phyloP scores from a whole-genome alignment of 2,113 vertebrate genomes.

The Urocitellus parryii region DNA sequence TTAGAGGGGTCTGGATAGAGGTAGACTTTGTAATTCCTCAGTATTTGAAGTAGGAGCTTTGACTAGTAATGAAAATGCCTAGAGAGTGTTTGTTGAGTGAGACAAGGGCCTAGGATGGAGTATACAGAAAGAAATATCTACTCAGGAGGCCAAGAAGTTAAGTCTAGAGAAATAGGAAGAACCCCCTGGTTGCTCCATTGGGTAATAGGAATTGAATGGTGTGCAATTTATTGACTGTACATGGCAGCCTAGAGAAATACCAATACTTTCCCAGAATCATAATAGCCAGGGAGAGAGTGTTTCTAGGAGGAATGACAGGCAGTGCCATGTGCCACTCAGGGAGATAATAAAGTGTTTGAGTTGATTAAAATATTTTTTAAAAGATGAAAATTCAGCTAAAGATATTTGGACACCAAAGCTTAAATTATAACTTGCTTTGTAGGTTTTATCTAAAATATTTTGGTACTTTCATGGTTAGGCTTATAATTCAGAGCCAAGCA shows the following conservation, averaged over 20 bases:
- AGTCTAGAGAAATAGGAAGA: neutral
- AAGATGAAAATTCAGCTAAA: constrained; percentile 37
- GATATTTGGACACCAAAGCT: neutral
- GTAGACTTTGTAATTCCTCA: neutral
- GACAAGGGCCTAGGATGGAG: neutral
- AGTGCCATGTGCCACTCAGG: neutral
- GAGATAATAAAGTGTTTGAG: neutral
- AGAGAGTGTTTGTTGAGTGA: neutral
- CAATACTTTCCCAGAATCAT: neutral
- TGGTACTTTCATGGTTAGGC: neutral
- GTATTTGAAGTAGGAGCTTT: neutral
- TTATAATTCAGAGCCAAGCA: neutral
- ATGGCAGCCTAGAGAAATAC: neutral
- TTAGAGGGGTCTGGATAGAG: neutral
- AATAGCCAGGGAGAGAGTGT: neutral
- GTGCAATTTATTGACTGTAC: neutral
- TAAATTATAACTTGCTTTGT: constrained; percentile 5
- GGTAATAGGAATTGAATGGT: neutral
- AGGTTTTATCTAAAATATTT: constrained; percentile 48
- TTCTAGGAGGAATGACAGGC: neutral
- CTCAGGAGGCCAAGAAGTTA: neutral
- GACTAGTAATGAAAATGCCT: neutral
- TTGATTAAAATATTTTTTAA: constrained; percentile 21
- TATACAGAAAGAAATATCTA: neutral
- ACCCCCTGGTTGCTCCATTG: neutral